Evolutionary conservation across 2,797 vertebrate genomes (phyloP).

Genomic region (Uromys caudimaculatus): DNA sequence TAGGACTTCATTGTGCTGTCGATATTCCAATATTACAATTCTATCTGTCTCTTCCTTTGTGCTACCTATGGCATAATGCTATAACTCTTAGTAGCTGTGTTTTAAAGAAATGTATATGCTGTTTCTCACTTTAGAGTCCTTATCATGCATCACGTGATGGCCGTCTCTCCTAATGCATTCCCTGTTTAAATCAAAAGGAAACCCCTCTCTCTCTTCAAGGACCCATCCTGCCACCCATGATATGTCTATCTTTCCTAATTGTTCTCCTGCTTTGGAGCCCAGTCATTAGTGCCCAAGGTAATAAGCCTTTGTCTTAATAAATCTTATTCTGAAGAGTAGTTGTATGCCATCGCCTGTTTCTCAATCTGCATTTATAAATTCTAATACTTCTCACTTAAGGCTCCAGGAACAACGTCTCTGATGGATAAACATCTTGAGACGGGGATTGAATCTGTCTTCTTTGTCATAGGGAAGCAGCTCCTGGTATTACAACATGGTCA

Average conservation of each 20-base stretch:
- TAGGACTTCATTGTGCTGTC: not conserved
- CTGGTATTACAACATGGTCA: not conserved
- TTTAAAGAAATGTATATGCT: not conserved
- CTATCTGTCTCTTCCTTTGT: not conserved
- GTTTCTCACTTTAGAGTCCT: not conserved
- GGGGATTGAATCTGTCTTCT: not conserved
- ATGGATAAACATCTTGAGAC: not conserved
- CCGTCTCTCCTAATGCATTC: too few species aligned
- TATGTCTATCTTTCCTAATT: not conserved
- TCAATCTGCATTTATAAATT: not conserved
- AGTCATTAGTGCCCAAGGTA: too few species aligned
- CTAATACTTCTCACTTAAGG: not conserved
- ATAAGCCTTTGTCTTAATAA: not conserved
- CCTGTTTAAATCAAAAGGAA: not conserved
- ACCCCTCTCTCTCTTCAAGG: not conserved
- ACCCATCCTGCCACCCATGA: not conserved
- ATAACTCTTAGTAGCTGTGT: not conserved
- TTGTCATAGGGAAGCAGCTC: not conserved
- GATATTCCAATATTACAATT: not conserved
- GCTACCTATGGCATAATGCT: not conserved
- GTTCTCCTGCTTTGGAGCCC: too few species aligned
- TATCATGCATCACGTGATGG: too few species aligned
- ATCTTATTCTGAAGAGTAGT: not conserved
- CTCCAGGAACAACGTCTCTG: not conserved
- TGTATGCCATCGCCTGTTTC: not conserved